Conservation (phyloP, 2,797 vertebrate genomes). For the Muscicapa striata region DNA sequence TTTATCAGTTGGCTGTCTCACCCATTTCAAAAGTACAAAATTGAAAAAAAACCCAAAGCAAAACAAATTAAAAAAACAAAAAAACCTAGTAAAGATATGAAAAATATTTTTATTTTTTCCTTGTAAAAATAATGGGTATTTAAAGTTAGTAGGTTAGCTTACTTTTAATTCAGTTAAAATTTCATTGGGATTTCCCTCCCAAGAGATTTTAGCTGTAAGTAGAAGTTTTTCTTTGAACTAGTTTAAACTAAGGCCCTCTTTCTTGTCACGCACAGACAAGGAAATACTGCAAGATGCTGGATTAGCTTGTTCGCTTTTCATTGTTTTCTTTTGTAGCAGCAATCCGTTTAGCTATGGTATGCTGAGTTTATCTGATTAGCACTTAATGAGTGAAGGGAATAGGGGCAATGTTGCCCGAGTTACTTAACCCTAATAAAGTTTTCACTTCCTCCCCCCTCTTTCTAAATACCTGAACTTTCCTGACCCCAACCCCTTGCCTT, state of each 20-base stretch:
- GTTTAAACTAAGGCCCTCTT: constrained; percentile 71
- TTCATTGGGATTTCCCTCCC: constrained; percentile 26
- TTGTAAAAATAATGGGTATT: not conserved
- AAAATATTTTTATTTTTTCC: not conserved
- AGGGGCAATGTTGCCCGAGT: constrained; percentile 53
- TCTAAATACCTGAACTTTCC: constrained; percentile 68
- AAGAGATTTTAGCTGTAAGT: constrained; percentile 57
- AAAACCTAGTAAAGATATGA: not conserved
- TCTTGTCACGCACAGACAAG: constrained; percentile 77
- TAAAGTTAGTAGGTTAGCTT: not conserved
- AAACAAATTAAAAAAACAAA: not conserved
- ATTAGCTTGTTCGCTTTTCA: constrained; percentile 78
- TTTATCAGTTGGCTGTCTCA: not conserved
- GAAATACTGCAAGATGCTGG: constrained; percentile 72
- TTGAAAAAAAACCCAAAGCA: too few species aligned
- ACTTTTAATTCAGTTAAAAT: not conserved
- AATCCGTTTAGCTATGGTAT: constrained; percentile 80
- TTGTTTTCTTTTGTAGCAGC: constrained; percentile 78
- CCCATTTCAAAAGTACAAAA: not conserved
- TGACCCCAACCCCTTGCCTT: constrained; percentile 47
- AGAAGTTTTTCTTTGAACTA: constrained; percentile 68
- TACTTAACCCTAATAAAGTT: constrained; percentile 61
- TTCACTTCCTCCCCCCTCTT: constrained; percentile 58
- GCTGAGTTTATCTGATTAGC: constrained; percentile 79
- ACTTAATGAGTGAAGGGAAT: constrained; percentile 70